Evolutionary conservation across 2,113 vertebrate species (phyloP).

Genomic region (Bothrops jararaca): DNA sequence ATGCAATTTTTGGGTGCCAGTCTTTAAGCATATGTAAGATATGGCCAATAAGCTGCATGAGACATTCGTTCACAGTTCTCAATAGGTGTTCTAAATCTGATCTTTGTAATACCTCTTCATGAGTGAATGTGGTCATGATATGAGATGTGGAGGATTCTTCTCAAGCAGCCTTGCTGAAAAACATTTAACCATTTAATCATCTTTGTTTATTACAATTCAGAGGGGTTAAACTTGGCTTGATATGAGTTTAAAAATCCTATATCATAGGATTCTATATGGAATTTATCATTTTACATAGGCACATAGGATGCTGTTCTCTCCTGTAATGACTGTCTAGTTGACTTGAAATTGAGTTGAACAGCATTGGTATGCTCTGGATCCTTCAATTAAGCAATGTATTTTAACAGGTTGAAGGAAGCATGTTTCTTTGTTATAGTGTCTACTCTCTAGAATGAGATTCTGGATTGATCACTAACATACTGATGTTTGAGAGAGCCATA

Average conservation of each 20-base stretch:
- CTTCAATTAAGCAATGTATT: neutral
- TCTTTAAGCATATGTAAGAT: neutral
- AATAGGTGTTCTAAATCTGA: neutral
- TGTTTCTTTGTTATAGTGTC: neutral
- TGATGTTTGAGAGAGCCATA: neutral
- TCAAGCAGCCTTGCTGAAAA: neutral
- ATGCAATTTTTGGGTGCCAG: neutral
- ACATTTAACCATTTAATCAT: neutral
- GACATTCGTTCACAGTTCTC: neutral
- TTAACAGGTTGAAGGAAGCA: neutral
- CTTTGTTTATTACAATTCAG: neutral
- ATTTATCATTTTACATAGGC: neutral
- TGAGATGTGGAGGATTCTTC: neutral
- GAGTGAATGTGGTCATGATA: neutral
- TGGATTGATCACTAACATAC: neutral
- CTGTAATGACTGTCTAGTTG: neutral
- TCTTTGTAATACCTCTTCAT: neutral
- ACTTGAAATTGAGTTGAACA: neutral
- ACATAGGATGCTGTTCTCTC: neutral
- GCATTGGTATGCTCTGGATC: neutral
- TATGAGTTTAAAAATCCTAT: neutral
- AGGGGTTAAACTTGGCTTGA: neutral
- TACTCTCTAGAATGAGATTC: neutral
- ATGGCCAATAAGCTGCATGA: neutral
- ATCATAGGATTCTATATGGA: neutral